Evolutionary conservation across 2,888 invertebrate genomes (phyloP).

Genomic region (Adineta ricciae): DNA sequence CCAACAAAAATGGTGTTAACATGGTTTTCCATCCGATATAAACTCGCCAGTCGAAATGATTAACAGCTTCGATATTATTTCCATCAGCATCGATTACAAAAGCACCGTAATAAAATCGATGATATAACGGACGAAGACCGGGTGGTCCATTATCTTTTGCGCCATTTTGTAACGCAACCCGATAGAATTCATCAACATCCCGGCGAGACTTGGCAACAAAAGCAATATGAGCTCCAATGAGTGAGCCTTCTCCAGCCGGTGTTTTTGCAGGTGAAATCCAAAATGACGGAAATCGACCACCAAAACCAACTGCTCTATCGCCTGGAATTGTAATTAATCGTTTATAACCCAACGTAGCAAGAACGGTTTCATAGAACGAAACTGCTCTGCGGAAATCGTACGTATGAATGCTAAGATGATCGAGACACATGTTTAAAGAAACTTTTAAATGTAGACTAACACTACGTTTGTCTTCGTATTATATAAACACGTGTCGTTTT

Average conservation of each 20-base stretch:
- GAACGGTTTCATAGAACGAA: background rate
- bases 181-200: background rate
- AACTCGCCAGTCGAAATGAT: background rate
- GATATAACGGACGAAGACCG: background rate
- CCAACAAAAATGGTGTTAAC: background rate
- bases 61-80: constrained; percentile 10
- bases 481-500: no score
- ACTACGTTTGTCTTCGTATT: no score
- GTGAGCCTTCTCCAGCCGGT: background rate
- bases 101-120: background rate
- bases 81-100: background rate
- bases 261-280: background rate
- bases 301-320: background rate
- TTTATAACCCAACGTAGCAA: background rate
- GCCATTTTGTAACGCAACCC: background rate
- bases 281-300: background rate
- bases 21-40: background rate
- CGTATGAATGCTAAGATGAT: background rate
- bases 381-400: background rate
- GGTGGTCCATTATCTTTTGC: constrained; percentile 3
- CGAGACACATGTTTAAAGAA: background rate
- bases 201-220: background rate
- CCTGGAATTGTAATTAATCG: background rate
- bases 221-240: background rate
- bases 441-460: no score